Percentiles rank a stretch among this genome's conserved stretches.
phyloP scores from a whole-genome alignment of 2,113 vertebrate genomes.

The Triplophysa siluroides region DNA sequence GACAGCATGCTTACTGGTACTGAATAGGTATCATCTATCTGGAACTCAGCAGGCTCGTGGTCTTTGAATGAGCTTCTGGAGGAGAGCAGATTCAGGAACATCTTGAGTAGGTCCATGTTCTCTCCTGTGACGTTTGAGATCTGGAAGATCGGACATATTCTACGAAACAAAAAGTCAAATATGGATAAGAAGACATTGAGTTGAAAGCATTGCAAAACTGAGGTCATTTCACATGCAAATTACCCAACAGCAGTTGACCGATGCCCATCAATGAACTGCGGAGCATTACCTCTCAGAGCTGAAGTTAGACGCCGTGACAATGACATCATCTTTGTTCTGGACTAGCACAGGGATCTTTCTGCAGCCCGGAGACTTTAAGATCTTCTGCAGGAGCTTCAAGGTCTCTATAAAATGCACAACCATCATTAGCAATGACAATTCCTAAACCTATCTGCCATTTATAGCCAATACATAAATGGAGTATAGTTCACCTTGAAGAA shows the following conservation, averaged over 20 bases:
- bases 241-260: background rate
- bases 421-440: background rate
- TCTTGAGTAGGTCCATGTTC: conserved; percentile 96
- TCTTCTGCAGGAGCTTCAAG: conserved; percentile 93
- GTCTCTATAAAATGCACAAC: conserved; percentile 80
- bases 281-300: conserved; percentile 90
- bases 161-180: conserved; percentile 58
- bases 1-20: conserved; percentile 82
- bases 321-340: conserved; percentile 96
- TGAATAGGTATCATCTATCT: conserved; percentile 98
- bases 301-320: conserved; percentile 98
- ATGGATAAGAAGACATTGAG: background rate
- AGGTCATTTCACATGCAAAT: background rate
- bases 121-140: conserved; percentile 97
- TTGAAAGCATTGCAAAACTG: background rate
- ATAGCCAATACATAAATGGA: background rate
- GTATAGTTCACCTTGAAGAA: conserved; percentile 87
- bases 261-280: background rate
- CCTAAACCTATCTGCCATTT: background rate
- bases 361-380: conserved; percentile 97
- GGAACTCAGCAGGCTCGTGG: conserved; percentile 96
- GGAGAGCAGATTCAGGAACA: conserved; percentile 97
- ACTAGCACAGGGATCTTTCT: conserved; percentile 98
- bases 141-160: conserved; percentile 99
- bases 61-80: conserved; percentile 94